Evolutionary conservation across 2,113 vertebrate genomes (phyloP), one percentile per base, ranked within the genome.

Genomic region (Echinops telfairi): DNA sequence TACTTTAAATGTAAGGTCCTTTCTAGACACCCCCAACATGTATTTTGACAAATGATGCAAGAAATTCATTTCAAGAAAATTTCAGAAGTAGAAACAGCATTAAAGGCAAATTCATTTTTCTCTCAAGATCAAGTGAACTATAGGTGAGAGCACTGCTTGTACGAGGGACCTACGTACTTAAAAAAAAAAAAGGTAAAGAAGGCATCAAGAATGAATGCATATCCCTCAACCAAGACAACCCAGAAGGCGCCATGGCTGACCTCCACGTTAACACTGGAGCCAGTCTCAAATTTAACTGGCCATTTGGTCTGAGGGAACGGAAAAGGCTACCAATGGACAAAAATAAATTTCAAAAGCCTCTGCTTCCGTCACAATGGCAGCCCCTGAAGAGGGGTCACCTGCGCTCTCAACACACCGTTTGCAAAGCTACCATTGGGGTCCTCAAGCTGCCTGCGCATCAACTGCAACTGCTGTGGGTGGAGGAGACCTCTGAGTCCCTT

Each of bases 401-500:
- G 96, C 83, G 93, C 91, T 93, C 92, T 95, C 95, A 89, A 97
- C 97, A 97, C 95, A 97, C 97, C 95, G 79, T 96, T 84, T n/a
- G 92, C 6, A 88, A 90, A 95, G 97, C 81, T 98, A 99, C 99
- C 99, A 25, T 98, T 98, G 91, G 98, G 94, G 96, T 96, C 88
- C 43, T 97, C 94, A 58, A 98, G 91, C 92, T 97, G 96, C 95
- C 98, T 98, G 95, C 98, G 98, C 73, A 99, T 97, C 97, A 98
- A 95, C 10, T 98, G 98, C 97, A 98, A 97, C 43, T 98, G 98
- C 83, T 98, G 98, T 40, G 98, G 83, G 86, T 97, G 98, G 94
- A 98, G 96, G 95, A 98, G 96, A 96, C 98, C 97, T 98, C 90
- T 98, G 78, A 98, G 97, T 97, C 97, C 98, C 97, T 94, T 97